A percentile compares a stretch with the other conserved stretches of the same genome.
These are phyloP conservation scores for Clanis bilineata DNA, from an alignment of 2,888 invertebrate genomes.

Conservation along the genomic window DNA sequence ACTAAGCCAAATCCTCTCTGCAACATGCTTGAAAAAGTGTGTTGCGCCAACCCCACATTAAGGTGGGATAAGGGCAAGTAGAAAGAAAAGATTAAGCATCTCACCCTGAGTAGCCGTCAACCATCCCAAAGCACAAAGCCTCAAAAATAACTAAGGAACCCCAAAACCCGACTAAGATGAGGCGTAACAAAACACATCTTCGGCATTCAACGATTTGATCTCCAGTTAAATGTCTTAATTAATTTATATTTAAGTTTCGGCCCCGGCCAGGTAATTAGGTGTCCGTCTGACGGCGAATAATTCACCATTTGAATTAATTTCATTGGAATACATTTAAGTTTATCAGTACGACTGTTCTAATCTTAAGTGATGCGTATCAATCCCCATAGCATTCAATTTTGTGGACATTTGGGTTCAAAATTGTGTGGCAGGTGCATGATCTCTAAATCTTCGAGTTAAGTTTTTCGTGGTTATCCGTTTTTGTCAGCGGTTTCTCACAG, in stretches of 20 bases:
- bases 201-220: conserved; percentile 30
- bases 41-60: too few relatives aligned
- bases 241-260: conserved; percentile 25
- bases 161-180: conserved; percentile 13
- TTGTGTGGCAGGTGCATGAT: not conserved
- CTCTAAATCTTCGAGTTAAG: not conserved
- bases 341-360: not conserved
- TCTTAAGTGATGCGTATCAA: not conserved
- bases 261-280: conserved; percentile 9
- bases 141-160: not conserved
- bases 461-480: not conserved
- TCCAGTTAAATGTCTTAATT: conserved; percentile 29
- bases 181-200: conserved; percentile 29
- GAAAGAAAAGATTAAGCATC: too few relatives aligned
- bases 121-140: not conserved
- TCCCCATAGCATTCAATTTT: not conserved
- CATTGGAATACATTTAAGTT: conserved; percentile 10
- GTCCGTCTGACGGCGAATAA: conserved; percentile 10
- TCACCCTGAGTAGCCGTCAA: too few relatives aligned
- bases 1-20: too few relatives aligned
- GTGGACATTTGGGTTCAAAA: not conserved
- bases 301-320: conserved; percentile 17
- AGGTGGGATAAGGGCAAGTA: too few relatives aligned
- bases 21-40: too few relatives aligned
- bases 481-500: not conserved